A percentile compares a stretch with the other conserved stretches of the same genome.
These are phyloP conservation scores for Acrocera orbiculus DNA, from an alignment of 2,888 invertebrate genomes.

Conservation along the genomic window DNA sequence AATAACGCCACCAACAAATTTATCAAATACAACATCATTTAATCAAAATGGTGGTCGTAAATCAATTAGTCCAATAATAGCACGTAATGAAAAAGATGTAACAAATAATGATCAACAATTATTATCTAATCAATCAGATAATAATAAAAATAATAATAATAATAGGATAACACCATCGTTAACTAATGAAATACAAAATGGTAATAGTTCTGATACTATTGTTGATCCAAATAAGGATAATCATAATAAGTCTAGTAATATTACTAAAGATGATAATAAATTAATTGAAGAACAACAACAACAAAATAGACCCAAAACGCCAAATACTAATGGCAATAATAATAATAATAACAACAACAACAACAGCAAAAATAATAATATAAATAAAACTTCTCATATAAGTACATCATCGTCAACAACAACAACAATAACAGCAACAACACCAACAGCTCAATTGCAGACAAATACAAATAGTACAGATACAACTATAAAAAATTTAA, in stretches of 20 bases:
- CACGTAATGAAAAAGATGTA: slow-evolving; percentile 20
- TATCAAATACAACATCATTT: slow-evolving; percentile 2
- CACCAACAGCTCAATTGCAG: slow-evolving; percentile 9
- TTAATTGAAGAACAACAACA: slow-evolving; percentile 4
- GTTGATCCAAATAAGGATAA: slow-evolving; percentile 18
- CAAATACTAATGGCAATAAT: too few relatives aligned
- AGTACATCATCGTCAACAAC: slow-evolving; percentile 1
- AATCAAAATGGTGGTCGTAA: slow-evolving; percentile 19
- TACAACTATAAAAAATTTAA: slow-evolving; percentile 1
- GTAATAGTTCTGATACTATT: slow-evolving; percentile 15
- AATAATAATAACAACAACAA: too few relatives aligned
- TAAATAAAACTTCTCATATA: neutral
- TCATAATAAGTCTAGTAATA: slow-evolving; percentile 2
- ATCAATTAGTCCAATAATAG: slow-evolving; percentile 21
- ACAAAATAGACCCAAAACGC: too few relatives aligned
- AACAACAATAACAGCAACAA: slow-evolving; percentile 7
- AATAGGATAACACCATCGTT: slow-evolving; percentile 15
- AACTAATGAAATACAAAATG: slow-evolving; percentile 22
- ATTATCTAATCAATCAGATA: neutral
- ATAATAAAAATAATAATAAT: slow-evolving; percentile 10
- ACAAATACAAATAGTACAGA: neutral
- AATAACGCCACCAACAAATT: slow-evolving; percentile 3
- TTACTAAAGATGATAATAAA: slow-evolving; percentile 5
- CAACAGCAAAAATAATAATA: neutral
- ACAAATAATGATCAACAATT: slow-evolving; percentile 10